phyloP scores from a whole-genome alignment of 1,140 invertebrate species.

The Pachypeltis micranthus region DNA sequence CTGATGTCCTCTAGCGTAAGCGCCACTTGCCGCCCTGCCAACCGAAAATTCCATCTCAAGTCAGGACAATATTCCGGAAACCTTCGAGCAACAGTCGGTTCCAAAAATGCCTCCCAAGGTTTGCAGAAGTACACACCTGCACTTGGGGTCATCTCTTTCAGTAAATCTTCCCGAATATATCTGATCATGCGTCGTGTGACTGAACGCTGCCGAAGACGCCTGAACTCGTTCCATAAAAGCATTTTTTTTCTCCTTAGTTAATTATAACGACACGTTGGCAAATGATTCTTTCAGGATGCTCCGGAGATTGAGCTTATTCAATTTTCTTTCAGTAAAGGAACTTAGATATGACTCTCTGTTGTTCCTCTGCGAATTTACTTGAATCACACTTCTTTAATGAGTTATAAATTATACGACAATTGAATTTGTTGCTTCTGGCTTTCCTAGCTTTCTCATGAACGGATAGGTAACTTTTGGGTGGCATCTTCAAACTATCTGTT shows the following conservation, averaged over 20 bases:
- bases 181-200: conserved; percentile 49
- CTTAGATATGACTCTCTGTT: conserved; percentile 60
- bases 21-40: conserved; percentile 56
- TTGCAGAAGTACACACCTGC: conserved; percentile 44
- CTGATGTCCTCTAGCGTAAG: conserved; percentile 66
- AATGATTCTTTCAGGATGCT: conserved; percentile 38
- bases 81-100: conserved; percentile 53
- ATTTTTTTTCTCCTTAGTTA: conserved; percentile 41
- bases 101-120: conserved; percentile 66
- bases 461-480: conserved; percentile 57
- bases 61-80: conserved; percentile 76
- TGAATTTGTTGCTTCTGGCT: conserved; percentile 52
- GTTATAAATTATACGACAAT: conserved; percentile 51
- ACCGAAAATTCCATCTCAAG: conserved; percentile 71
- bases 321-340: conserved; percentile 64
- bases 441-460: conserved; percentile 58
- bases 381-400: conserved; percentile 44
- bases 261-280: conserved; percentile 35
- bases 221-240: conserved; percentile 51
- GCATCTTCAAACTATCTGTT: conserved; percentile 66
- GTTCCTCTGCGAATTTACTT: conserved; percentile 48
- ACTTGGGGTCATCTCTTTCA: conserved; percentile 48
- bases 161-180: conserved; percentile 59
- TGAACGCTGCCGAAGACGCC: conserved; percentile 47
- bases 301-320: conserved; percentile 58